Evolutionary conservation across 2,888 invertebrate species (phyloP).

Genomic region (Koerneria pararmatus): DNA sequence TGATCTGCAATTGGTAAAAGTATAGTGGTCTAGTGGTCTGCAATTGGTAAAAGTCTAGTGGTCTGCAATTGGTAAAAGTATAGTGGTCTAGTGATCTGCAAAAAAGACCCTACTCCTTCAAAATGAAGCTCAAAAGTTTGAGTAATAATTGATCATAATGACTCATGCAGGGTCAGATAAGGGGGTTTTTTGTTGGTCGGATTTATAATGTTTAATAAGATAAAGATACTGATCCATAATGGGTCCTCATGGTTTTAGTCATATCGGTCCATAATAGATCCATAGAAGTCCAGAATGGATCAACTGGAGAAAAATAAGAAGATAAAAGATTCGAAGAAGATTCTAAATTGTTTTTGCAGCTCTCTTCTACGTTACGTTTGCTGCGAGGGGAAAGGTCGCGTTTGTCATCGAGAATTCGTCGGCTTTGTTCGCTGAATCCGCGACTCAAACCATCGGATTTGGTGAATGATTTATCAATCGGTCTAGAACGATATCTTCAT

Average conservation of each 20-base stretch:
- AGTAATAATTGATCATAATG: too few species aligned
- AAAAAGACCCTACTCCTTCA: too few species aligned
- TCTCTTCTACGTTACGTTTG: constrained; percentile 36
- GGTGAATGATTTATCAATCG: too few species aligned
- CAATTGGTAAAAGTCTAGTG: too few species aligned
- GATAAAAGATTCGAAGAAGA: constrained; percentile 15
- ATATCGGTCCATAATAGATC: not conserved
- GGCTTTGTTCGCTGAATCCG: constrained; percentile 37
- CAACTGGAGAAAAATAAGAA: constrained; percentile 24
- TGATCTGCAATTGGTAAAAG: too few species aligned
- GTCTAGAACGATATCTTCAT: too few species aligned
- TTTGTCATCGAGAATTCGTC: constrained; percentile 34
- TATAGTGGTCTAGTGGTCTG: too few species aligned
- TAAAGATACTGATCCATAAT: not conserved
- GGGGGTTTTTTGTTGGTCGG: not conserved
- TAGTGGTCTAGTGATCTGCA: too few species aligned
- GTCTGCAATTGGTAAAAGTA: too few species aligned
- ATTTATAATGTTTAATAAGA: constrained; percentile 7
- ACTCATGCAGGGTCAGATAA: too few species aligned
- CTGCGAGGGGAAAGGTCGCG: constrained; percentile 38
- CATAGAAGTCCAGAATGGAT: constrained; percentile 22
- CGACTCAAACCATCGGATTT: constrained; percentile 27
- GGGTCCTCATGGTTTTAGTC: too few species aligned
- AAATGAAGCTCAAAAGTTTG: too few species aligned
- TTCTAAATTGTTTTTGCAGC: constrained; percentile 23